These are phyloP conservation scores for Pleuronectes platessa DNA, from an alignment of 2,113 vertebrate genomes.

Conservation along the genomic window DNA sequence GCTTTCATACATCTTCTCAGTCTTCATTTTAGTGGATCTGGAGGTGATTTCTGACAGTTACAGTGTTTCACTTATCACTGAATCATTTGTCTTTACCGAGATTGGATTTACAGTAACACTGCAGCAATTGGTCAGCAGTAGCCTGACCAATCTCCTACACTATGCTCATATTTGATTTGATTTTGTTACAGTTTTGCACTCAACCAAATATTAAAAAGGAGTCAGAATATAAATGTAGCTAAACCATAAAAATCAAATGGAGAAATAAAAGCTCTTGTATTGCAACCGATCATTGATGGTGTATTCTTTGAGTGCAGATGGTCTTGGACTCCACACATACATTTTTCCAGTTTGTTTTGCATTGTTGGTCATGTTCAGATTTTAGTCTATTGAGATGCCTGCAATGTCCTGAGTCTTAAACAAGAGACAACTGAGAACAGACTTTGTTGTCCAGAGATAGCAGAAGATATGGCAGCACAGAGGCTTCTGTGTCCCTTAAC, in stretches of 20 bases:
- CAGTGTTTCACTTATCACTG: not conserved
- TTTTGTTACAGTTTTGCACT: not conserved
- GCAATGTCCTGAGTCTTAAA: slow-evolving; percentile 3
- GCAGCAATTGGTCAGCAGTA: not conserved
- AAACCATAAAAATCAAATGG: no score
- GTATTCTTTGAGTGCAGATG: not conserved
- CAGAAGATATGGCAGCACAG: slow-evolving; percentile 13
- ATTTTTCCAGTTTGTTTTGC: not conserved
- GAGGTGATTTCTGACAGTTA: not conserved
- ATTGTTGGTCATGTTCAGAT: not conserved
- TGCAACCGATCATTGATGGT: not conserved
- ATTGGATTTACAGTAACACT: not conserved
- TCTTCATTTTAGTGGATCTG: not conserved
- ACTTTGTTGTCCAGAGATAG: not conserved
- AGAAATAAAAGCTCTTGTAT: not conserved
- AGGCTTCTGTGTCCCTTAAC: slow-evolving; percentile 8
- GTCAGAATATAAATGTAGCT: no score
- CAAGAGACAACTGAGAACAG: slow-evolving; percentile 18
- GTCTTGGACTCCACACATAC: not conserved
- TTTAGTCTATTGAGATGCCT: not conserved
- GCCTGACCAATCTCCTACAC: no score
- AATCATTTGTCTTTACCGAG: not conserved
- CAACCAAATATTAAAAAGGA: not conserved
- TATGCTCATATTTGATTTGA: not conserved
- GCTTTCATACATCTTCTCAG: not conserved